Conservation (phyloP, 2,113 vertebrate genomes). For the Lagopus muta region DNA sequence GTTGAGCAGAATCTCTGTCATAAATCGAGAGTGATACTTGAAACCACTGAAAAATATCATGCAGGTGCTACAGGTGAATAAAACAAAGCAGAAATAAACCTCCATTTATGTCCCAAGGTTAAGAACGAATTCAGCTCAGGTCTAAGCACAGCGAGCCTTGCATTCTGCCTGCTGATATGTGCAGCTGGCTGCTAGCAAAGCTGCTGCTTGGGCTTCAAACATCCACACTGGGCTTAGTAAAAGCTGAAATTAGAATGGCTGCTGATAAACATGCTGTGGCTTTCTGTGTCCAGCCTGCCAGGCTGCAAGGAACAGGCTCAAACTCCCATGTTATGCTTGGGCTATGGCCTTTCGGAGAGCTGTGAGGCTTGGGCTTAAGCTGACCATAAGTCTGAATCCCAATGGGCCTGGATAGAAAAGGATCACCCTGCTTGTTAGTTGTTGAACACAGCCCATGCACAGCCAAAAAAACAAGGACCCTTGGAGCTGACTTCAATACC, state of each 20-base stretch:
- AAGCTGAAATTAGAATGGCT: neutral
- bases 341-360: neutral
- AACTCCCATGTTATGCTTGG: neutral
- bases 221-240: neutral
- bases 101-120: neutral
- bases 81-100: neutral
- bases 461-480: neutral
- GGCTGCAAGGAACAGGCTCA: neutral
- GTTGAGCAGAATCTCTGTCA: neutral
- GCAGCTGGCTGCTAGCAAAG: neutral
- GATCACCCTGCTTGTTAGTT: neutral
- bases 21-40: neutral
- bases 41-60: neutral
- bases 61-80: neutral
- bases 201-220: neutral
- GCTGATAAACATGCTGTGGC: neutral
- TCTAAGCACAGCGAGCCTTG: neutral
- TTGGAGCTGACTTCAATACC: neutral
- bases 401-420: neutral
- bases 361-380: neutral
- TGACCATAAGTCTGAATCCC: neutral
- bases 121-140: neutral
- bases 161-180: neutral
- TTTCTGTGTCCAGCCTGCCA: neutral
- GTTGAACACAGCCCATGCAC: accelerated